Evolutionary conservation across 2,113 vertebrate genomes (phyloP).

Genomic region (Pithys albifrons): DNA sequence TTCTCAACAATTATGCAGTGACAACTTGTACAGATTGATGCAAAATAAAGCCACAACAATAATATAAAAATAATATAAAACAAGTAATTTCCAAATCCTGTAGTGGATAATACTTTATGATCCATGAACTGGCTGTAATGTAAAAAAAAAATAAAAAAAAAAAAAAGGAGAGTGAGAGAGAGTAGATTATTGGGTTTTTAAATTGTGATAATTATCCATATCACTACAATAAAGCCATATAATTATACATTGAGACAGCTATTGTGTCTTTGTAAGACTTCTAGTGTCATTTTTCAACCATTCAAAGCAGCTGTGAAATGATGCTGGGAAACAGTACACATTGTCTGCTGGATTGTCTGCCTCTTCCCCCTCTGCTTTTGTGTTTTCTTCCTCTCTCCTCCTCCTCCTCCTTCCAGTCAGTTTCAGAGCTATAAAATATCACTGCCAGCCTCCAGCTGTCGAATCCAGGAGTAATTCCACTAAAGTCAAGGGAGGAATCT

Average conservation of each 20-base stretch:
- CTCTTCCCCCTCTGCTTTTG: not conserved
- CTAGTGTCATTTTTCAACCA: conserved; percentile 16
- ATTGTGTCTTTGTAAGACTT: not conserved
- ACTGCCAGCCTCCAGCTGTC: not conserved
- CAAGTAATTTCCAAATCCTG: conserved; percentile 25
- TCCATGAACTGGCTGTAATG: conserved; percentile 32
- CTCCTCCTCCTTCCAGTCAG: not conserved
- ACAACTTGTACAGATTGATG: not conserved
- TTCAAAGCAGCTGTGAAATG: conserved; percentile 10
- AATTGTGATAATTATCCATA: conserved; percentile 39
- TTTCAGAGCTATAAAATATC: not conserved
- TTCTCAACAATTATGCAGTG: not conserved
- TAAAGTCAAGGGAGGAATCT: not conserved
- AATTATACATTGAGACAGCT: conserved; percentile 15
- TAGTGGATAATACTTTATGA: conserved; percentile 35
- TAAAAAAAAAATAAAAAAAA: not conserved
- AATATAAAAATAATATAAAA: not conserved
- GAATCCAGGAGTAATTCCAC: not conserved
- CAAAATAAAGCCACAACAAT: not conserved
- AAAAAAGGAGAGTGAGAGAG: not conserved
- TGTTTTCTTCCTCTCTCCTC: not conserved
- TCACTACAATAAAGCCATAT: conserved; percentile 35
- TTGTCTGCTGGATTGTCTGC: conserved; percentile 1
- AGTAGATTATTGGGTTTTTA: not conserved
- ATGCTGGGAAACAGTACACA: not conserved